These are phyloP conservation scores for Calephelis perditalis DNA, from an alignment of 2,888 invertebrate species.

Conservation along the genomic window DNA sequence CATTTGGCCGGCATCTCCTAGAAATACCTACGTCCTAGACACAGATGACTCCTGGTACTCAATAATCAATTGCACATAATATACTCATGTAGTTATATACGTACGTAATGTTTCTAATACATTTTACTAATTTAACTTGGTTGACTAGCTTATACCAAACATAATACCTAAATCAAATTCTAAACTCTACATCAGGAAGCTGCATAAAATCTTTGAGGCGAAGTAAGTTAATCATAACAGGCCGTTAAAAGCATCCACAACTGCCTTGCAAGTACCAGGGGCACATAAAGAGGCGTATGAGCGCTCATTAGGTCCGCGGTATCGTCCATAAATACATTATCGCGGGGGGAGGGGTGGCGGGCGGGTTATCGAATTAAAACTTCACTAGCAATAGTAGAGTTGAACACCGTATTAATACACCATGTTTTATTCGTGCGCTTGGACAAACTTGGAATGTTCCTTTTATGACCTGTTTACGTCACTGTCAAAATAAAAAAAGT, in stretches of 20 bases:
- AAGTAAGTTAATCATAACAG: conserved; percentile 35
- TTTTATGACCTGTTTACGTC: conserved; percentile 24
- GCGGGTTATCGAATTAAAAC: conserved; percentile 74
- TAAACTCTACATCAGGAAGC: conserved; percentile 8
- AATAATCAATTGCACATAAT: too few relatives aligned
- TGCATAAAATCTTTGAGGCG: conserved; percentile 28
- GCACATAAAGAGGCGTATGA: conserved; percentile 65
- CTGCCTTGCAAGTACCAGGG: conserved; percentile 38
- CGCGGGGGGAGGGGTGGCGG: conserved; percentile 35
- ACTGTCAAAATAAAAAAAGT: too few relatives aligned
- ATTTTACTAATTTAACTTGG: too few relatives aligned
- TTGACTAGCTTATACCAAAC: neutral
- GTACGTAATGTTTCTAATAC: too few relatives aligned
- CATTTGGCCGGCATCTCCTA: too few relatives aligned
- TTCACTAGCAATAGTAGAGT: conserved; percentile 76
- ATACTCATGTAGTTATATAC: too few relatives aligned
- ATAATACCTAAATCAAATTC: conserved; percentile 11
- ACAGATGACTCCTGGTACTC: too few relatives aligned
- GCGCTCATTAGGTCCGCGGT: conserved; percentile 73
- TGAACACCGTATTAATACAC: conserved; percentile 76
- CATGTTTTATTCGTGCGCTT: conserved; percentile 74
- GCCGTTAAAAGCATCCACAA: conserved; percentile 34
- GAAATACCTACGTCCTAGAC: too few relatives aligned
- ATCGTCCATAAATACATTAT: conserved; percentile 76
- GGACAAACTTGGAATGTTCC: conserved; percentile 60